phyloP scores from a whole-genome alignment of 2,888 invertebrate genomes.

The Tridacna gigas region DNA sequence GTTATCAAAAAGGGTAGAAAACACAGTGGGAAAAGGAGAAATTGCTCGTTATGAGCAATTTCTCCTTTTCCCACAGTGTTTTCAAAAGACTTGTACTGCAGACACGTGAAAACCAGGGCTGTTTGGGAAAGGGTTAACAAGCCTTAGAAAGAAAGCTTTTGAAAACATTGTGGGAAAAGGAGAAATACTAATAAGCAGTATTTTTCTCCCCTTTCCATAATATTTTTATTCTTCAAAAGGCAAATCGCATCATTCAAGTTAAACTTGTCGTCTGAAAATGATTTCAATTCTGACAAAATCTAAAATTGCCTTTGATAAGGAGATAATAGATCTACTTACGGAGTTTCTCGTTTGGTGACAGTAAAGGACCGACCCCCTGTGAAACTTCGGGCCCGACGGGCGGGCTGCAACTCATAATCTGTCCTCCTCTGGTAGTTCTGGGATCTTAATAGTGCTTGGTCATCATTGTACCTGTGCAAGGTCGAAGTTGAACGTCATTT shows the following conservation, averaged over 20 bases:
- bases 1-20: too few relatives aligned
- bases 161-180: not conserved
- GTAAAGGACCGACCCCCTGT: slow-evolving; percentile 2
- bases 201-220: too few relatives aligned
- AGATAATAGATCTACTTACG: not conserved
- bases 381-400: slow-evolving; percentile 38
- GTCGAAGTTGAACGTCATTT: not conserved
- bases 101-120: not conserved
- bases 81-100: too few relatives aligned
- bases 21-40: too few relatives aligned
- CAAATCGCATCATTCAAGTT: not conserved
- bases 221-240: not conserved
- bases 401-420: not conserved
- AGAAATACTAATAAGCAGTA: not conserved
- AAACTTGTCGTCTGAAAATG: too few relatives aligned
- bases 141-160: not conserved
- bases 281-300: not conserved
- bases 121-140: not conserved
- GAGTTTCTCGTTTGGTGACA: slow-evolving; percentile 19
- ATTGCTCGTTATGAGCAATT: too few relatives aligned
- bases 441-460: slow-evolving; percentile 44
- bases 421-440: slow-evolving; percentile 35
- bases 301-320: not conserved
- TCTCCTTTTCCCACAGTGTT: not conserved
- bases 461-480: slow-evolving; percentile 35